Base-by-base conservation (phyloP, 2,888 invertebrate species). In the Drosophila paranaensis region DNA sequence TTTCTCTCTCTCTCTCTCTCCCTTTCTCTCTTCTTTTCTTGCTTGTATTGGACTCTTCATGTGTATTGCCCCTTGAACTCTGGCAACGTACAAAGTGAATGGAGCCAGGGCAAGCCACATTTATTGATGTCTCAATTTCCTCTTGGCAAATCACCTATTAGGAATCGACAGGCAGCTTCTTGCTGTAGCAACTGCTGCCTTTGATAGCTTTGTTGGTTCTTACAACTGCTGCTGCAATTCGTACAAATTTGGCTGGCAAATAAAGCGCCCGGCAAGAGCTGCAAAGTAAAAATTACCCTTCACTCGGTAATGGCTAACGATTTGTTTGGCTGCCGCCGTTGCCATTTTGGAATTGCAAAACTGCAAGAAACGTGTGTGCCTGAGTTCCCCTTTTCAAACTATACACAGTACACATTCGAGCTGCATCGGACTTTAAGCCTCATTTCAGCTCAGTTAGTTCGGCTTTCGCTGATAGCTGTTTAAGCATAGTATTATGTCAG, bases 121-220 rank as follows among this genome's bases (percentile, higher is more conserved):
- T 88, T 89, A 90, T 89, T 89, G 90, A 90, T 90, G 90, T 82
- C 88, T 90, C 89, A 89, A 89, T 89, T 89, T 90, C 87, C 88
- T 77, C 79, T 82, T 79, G 78, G 77, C 85, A 89, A 89, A 86
- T 88, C 88, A 89, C 82, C 89, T 81, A 84, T 90, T 89, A 90
- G 82, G 77, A 90, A 90, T 88, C 90, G 90, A 76, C 74, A 77
- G 81, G 58, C 70, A 82, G 68, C 71, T 71, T 60, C 58, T 65
- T 60, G 67, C 39, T 63, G 30, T 46, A 37, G 60, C 30, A 39
- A 45, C 55, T 61, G 54, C 25, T 65, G 65, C 1, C 37, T 57
- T 77, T 55, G 72, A 81, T 83, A 55, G 82, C 65, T 77, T 75
- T 83, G 81, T 81, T 83, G 78, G 76, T 69, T 81, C 78, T 81